phyloP scores from a whole-genome alignment of 2,888 invertebrate genomes.

The Drosophila nigricruria region DNA sequence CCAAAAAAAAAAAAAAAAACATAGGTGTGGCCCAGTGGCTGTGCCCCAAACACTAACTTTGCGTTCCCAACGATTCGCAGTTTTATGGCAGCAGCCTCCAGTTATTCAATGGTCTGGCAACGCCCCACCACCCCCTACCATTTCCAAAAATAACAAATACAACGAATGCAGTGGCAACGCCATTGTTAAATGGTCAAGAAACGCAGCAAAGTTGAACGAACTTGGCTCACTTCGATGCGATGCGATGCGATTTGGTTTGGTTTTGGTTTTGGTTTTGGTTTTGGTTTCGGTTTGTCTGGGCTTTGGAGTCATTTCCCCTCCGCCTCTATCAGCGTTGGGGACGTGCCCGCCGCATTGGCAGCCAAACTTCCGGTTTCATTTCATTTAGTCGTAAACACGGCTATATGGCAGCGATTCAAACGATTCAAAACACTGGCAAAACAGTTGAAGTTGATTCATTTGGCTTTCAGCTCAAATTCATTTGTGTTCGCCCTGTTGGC shows the following conservation, averaged over 20 bases:
- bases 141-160: not conserved
- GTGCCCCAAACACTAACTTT: constrained; percentile 12
- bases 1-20: constrained; percentile 26
- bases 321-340: constrained; percentile 27
- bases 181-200: constrained; percentile 61
- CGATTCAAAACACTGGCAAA: constrained; percentile 41
- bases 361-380: constrained; percentile 63
- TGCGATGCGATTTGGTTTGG: constrained; percentile 21
- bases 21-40: constrained; percentile 46
- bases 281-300: constrained; percentile 13
- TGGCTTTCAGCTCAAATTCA: constrained; percentile 40
- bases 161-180: constrained; percentile 30
- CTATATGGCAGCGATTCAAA: constrained; percentile 40
- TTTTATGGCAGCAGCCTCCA: constrained; percentile 37
- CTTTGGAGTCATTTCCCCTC: not conserved
- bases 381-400: constrained; percentile 51
- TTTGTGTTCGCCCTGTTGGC: constrained; percentile 31
- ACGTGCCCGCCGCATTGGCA: constrained; percentile 51
- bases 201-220: constrained; percentile 49
- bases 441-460: constrained; percentile 47
- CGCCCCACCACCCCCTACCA: constrained; percentile 1
- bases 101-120: constrained; percentile 37
- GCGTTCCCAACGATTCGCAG: constrained; percentile 32
- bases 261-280: constrained; percentile 14
- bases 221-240: constrained; percentile 24